Evolutionary conservation across 2,113 vertebrate genomes (phyloP).

Genomic region (Corythaeola cristata): DNA sequence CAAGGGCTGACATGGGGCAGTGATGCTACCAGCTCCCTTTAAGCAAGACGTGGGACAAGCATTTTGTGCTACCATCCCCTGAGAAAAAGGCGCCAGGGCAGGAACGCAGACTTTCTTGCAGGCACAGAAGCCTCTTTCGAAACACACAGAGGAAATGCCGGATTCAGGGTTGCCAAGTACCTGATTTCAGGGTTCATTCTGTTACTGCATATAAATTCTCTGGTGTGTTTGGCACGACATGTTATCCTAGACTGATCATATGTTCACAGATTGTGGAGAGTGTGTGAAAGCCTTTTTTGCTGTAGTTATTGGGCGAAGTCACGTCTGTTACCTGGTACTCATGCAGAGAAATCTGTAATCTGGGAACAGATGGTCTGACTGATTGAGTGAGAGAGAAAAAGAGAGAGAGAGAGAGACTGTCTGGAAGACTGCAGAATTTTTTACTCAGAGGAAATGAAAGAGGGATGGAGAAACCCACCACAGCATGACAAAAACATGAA

Average conservation of each 20-base stretch:
- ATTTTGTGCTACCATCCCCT: background rate
- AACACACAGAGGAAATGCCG: background rate
- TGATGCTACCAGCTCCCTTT: background rate
- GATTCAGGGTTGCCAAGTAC: conserved; percentile 13
- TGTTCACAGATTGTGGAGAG: conserved; percentile 70
- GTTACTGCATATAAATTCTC: conserved; percentile 48
- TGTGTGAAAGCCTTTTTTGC: conserved; percentile 69
- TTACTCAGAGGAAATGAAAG: conserved; percentile 28
- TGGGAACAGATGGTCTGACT: conserved; percentile 70
- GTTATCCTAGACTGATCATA: conserved; percentile 72
- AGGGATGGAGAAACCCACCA: conserved; percentile 49
- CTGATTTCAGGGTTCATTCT: conserved; percentile 59
- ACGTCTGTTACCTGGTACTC: conserved; percentile 73
- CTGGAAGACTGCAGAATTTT: conserved; percentile 47
- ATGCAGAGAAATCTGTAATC: conserved; percentile 68
- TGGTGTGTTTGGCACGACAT: conserved; percentile 60
- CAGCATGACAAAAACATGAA: conserved; percentile 55
- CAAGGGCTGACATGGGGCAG: background rate
- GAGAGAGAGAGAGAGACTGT: conserved; percentile 56
- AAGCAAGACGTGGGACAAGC: background rate
- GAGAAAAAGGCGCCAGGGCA: background rate
- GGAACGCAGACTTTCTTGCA: background rate
- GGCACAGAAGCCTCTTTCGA: background rate
- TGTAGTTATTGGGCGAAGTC: conserved; percentile 59
- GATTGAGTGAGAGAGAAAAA: conserved; percentile 10